Evolutionary conservation across 2,797 vertebrate genomes (phyloP), one percentile per base, ranked within the genome.

Genomic region (Aplochiton taeniatus): DNA sequence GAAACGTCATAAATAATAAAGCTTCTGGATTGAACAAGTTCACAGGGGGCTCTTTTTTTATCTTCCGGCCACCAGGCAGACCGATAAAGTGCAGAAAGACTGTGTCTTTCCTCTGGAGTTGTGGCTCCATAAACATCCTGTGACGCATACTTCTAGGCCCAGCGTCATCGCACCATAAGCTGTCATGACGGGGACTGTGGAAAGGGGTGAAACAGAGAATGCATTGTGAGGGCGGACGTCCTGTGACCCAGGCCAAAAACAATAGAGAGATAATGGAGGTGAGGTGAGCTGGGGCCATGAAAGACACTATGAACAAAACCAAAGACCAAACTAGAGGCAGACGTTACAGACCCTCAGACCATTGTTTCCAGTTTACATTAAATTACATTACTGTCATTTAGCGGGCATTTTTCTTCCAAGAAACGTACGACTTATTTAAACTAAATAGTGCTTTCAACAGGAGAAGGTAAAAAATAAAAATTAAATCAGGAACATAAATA

Each of bases 51-150:
- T 65, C 51, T 47, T 56, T 43, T 48, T 51, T 18, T 52, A 8
- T n/a, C n/a, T 31, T 71, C 63, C 57, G 56, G 8, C 11, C 44
- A 19, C 8, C 2, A 31, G 44, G 55, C 58, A 59, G 50, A 68
- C 62, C 4, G 16, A 42, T 63, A 48, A 46, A 41, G 45, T 42
- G 11, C 53, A 14, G 43, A 59, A 3, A 7, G 17, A 69, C 70
- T 14, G 43, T 73, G 54, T 65, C 50, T 60, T 43, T 65, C 43
- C 61, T 58, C 44, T 43, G 51, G 58, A 58, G 55, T 42, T 45
- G 13, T 47, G 49, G 4, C 70, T 56, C 68, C 63, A 14, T 76
- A 83, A 86, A 87, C 87, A 83, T 81, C 80, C 84, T 81, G 47
- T 85, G 76, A 84, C 58, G 69, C 75, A 19, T 42, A 7, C 44